Percentiles rank a stretch among this genome's conserved stretches.
These are phyloP conservation scores for Yasuhikotakia modesta DNA, from an alignment of 2,797 vertebrate species.

Conservation along the genomic window DNA sequence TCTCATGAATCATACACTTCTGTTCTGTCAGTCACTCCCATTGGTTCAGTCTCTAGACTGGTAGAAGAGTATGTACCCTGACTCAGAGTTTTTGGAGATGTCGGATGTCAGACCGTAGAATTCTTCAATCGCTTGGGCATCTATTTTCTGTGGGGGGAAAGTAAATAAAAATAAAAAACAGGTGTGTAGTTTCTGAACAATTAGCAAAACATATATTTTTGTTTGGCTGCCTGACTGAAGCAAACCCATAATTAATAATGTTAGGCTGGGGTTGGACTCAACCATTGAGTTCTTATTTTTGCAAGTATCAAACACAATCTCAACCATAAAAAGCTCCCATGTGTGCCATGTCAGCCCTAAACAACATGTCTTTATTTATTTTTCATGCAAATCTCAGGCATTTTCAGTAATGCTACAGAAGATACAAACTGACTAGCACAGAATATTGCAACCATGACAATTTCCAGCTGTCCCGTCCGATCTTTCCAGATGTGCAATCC, in stretches of 20 bases:
- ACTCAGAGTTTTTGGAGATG: constrained; percentile 99
- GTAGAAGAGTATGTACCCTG: constrained; percentile 99
- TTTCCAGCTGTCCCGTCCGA: constrained; percentile 19
- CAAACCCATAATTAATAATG: too few species aligned
- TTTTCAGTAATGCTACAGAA: not conserved
- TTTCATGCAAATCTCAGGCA: not conserved
- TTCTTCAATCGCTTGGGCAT: constrained; percentile 98
- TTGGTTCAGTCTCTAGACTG: constrained; percentile 94
- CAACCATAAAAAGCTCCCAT: too few species aligned
- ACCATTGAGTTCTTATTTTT: too few species aligned
- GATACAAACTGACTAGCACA: not conserved
- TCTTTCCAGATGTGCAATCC: constrained; percentile 5
- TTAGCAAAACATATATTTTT: too few species aligned
- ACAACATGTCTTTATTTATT: not conserved
- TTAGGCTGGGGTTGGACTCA: too few species aligned
- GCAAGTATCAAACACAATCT: too few species aligned
- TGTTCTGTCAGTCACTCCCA: constrained; percentile 50
- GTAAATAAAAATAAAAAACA: too few species aligned
- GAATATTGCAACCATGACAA: not conserved
- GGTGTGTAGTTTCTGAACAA: too few species aligned
- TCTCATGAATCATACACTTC: constrained; percentile 61
- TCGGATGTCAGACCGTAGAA: constrained; percentile 98
- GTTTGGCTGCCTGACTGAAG: too few species aligned
- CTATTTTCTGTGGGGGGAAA: constrained; percentile 86
- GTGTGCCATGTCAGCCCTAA: too few species aligned